Conservation (phyloP, 2,888 invertebrate species). For the Oegoconia quadripuncta region DNA sequence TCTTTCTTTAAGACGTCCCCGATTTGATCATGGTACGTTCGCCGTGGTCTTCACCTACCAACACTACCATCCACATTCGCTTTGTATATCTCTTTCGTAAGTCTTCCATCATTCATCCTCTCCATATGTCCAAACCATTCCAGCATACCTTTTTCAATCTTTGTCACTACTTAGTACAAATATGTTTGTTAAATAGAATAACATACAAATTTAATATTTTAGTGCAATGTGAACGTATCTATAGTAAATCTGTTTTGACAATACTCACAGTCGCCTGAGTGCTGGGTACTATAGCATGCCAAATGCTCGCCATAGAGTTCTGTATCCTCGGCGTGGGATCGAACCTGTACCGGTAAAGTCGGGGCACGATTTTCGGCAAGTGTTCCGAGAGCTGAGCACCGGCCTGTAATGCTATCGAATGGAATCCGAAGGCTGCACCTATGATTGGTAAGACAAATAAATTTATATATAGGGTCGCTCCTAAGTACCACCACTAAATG, state of each 20-base stretch:
- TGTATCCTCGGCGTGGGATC: constrained; percentile 96
- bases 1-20: no score
- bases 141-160: no score
- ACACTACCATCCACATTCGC: no score
- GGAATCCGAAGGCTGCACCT: constrained; percentile 96
- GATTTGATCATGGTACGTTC: no score
- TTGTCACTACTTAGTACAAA: no score
- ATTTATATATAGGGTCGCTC: background rate
- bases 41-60: no score
- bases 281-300: constrained; percentile 93
- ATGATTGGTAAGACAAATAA: constrained; percentile 14
- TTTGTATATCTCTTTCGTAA: no score
- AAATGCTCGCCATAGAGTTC: constrained; percentile 95
- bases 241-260: background rate
- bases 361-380: constrained; percentile 91
- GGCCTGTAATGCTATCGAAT: constrained; percentile 90
- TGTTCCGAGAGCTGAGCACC: constrained; percentile 90
- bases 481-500: no score
- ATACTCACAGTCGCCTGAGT: constrained; percentile 87
- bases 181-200: no score
- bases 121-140: no score
- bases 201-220: background rate
- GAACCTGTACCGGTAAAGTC: constrained; percentile 92
- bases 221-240: background rate
- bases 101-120: no score